Evolutionary conservation across 2,113 vertebrate species (phyloP).

Genomic region (Gymnorhina tibicen): DNA sequence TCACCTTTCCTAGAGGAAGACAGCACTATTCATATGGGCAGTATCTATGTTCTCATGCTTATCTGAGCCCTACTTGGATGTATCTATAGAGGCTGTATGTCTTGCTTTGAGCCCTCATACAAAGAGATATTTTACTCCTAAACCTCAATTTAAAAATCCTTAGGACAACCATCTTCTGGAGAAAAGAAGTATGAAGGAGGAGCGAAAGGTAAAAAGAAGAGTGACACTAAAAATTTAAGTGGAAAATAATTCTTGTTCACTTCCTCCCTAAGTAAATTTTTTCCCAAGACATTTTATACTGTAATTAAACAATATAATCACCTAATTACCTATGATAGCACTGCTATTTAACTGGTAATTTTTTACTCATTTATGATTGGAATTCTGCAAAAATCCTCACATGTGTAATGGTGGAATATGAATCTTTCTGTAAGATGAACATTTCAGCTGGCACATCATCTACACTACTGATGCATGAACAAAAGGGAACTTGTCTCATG

Average conservation of each 20-base stretch:
- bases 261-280: neutral
- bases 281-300: neutral
- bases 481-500: neutral
- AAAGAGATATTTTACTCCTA: neutral
- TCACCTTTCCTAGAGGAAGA: neutral
- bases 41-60: neutral
- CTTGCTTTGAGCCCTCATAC: neutral
- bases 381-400: neutral
- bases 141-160: neutral
- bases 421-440: neutral
- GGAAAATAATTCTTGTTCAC: neutral
- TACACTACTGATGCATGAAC: neutral
- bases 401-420: neutral
- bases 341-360: neutral
- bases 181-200: neutral
- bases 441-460: neutral
- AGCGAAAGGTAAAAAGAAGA: neutral
- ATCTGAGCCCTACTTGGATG: neutral
- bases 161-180: neutral
- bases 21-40: neutral
- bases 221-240: neutral
- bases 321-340: neutral
- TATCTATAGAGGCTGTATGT: neutral
- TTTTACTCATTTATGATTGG: neutral
- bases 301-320: neutral